Evolutionary conservation across 2,797 vertebrate genomes (phyloP).

Genomic region (Gobio occitaniae): DNA sequence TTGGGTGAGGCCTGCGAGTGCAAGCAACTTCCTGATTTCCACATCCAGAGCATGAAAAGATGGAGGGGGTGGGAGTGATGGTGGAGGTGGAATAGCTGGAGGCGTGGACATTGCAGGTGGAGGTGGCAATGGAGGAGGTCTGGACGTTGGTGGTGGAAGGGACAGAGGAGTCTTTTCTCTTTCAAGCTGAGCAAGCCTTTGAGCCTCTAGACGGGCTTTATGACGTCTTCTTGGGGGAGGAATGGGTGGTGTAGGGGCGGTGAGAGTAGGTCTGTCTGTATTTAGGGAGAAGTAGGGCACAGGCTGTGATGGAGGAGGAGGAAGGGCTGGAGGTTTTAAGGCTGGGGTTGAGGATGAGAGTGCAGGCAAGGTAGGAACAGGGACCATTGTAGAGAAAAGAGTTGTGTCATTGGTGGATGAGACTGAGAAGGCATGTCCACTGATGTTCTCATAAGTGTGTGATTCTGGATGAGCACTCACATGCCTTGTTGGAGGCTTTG

Average conservation of each 20-base stretch:
- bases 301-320: conserved; percentile 75
- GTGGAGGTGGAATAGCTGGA: conserved; percentile 70
- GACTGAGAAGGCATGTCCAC: conserved; percentile 63
- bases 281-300: conserved; percentile 80
- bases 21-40: conserved; percentile 78
- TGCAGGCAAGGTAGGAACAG: conserved; percentile 69
- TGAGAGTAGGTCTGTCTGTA: conserved; percentile 70
- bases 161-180: conserved; percentile 76
- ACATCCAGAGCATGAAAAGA: conserved; percentile 72
- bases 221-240: conserved; percentile 66
- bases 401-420: conserved; percentile 69
- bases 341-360: conserved; percentile 68
- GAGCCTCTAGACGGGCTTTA: conserved; percentile 74
- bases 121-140: conserved; percentile 74
- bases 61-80: conserved; percentile 67
- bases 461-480: conserved; percentile 77
- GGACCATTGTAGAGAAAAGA: conserved; percentile 65
- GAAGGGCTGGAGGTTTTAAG: conserved; percentile 64
- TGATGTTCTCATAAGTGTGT: conserved; percentile 82
- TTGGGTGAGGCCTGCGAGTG: conserved; percentile 82
- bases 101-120: conserved; percentile 62
- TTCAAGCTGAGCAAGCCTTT: conserved; percentile 75
- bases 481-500: conserved; percentile 79
- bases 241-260: conserved; percentile 71
- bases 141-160: conserved; percentile 72